Base-by-base conservation (phyloP, 2,888 invertebrate species). In the Hylaea fasciaria region DNA sequence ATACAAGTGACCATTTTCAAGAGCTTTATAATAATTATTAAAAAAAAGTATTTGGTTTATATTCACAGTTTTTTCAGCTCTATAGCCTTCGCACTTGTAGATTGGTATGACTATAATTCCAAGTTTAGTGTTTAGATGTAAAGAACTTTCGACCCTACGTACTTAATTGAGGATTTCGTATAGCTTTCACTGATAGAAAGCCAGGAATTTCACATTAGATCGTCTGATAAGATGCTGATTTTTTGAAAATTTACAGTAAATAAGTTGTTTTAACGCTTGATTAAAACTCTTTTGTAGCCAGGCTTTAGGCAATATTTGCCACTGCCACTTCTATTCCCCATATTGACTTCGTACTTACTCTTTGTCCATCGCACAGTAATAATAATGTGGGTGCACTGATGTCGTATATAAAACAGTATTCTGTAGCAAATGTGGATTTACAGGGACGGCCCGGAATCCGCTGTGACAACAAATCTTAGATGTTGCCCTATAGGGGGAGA, bases 311-410 rank as follows among this genome's bases (percentile, higher is more conserved):
- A 22, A 22, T 22, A 5, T 22, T 22, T 2, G 22, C 5, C 5
- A 22, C 12, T 37, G 62, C 51, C 59, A 4, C n/a, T 28, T 78
- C 72, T 74, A 48, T 11, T 28, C 28, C 9, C 8, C 32, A 16
- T 12, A 10, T 8, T 29, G 0, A 9, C 40, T 8, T 5, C 22
- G 22, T 22, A 22, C 13, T 14, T 70, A 70, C 28, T 78, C 80
- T 77, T 64, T 77, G 78, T 0, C 54, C 13, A 56, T 71, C 64
- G 58, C 65, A 68, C 68, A 70, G 77, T 80, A 76, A 82, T 81
- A 83, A 82, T 82, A 80, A 81, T 78, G 81, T 76, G 77, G 70
- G 71, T 77, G 77, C 76, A 74, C 63, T 72, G 72, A 66, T 73
- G 69, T 68, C 70, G 74, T 77, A 73, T 72, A 75, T 73, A 74